These are phyloP conservation scores for Machimus rusticus DNA, from an alignment of 2,888 invertebrate species.

Conservation along the genomic window DNA sequence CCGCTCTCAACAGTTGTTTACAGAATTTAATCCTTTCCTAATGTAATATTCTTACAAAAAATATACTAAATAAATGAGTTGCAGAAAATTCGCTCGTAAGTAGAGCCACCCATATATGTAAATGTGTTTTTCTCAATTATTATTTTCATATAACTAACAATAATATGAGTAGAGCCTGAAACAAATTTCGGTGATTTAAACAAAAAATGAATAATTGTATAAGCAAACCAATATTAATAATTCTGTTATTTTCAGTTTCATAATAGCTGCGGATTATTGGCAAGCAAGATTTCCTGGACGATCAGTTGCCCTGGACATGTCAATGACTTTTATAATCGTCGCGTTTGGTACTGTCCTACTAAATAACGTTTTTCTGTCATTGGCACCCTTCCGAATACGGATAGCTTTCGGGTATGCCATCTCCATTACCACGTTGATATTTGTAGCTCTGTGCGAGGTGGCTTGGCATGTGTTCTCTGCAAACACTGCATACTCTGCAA, in stretches of 20 bases:
- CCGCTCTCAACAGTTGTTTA: too few species aligned
- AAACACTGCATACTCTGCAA: constrained; percentile 82
- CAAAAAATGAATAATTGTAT: not conserved
- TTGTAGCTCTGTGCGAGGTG: constrained; percentile 86
- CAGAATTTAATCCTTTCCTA: too few species aligned
- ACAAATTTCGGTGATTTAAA: too few species aligned
- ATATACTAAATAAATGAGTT: too few species aligned
- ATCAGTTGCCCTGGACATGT: constrained; percentile 91
- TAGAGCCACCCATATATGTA: too few species aligned
- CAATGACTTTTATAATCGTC: constrained; percentile 88
- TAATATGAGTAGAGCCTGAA: too few species aligned
- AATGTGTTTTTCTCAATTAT: too few species aligned
- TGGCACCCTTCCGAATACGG: constrained; percentile 81
- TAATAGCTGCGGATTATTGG: constrained; percentile 93
- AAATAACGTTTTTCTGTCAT: constrained; percentile 85
- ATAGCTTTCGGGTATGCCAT: constrained; percentile 88
- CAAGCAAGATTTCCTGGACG: constrained; percentile 83
- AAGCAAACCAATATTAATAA: not conserved
- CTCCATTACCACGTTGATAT: constrained; percentile 80
- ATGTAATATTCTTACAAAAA: too few species aligned
- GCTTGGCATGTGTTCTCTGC: constrained; percentile 84
- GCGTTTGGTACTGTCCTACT: constrained; percentile 86
- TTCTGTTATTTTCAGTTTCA: constrained; percentile 70
- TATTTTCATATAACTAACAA: too few species aligned
- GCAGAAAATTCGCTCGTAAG: too few species aligned